Percentiles rank a stretch among this genome's conserved stretches.
phyloP scores from a whole-genome alignment of 2,888 invertebrate genomes.

The Pseudeuparius sepicola region DNA sequence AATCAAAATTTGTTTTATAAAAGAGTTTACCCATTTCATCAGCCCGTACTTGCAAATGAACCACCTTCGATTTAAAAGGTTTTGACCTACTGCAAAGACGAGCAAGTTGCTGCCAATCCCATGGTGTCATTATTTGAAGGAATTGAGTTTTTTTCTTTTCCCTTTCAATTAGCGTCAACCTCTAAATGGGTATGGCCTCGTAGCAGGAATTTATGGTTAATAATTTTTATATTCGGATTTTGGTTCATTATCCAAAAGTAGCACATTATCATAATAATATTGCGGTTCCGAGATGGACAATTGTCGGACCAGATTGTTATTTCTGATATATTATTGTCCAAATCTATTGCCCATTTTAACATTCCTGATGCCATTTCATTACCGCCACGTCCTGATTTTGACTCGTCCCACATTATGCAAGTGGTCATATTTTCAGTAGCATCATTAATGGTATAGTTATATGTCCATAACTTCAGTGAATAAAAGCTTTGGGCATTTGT shows the following conservation, averaged over 20 bases:
- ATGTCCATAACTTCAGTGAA: slow-evolving; percentile 19
- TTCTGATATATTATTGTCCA: slow-evolving; percentile 3
- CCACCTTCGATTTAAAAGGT: too few relatives aligned
- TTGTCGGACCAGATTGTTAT: slow-evolving; percentile 15
- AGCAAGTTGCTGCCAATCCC: too few relatives aligned
- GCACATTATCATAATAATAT: slow-evolving; percentile 10
- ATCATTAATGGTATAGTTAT: slow-evolving; percentile 17
- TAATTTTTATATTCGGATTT: slow-evolving; percentile 11
- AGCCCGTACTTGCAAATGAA: too few relatives aligned
- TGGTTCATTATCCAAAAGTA: slow-evolving; percentile 11
- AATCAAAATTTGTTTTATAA: too few relatives aligned
- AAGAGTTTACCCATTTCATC: too few relatives aligned
- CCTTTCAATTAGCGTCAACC: slow-evolving; percentile 14
- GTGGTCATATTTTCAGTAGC: slow-evolving; percentile 11
- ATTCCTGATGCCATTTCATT: slow-evolving; percentile 24
- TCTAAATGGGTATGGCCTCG: slow-evolving; percentile 15
- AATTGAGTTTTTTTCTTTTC: too few relatives aligned
- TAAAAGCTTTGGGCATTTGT: slow-evolving; percentile 21
- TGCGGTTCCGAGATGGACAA: slow-evolving; percentile 11
- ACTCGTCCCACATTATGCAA: slow-evolving; percentile 23
- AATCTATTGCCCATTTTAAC: slow-evolving; percentile 17
- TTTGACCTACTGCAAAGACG: too few relatives aligned
- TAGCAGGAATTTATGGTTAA: slow-evolving; percentile 15
- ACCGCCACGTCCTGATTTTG: slow-evolving; percentile 20
- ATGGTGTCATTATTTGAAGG: too few relatives aligned